Evolutionary conservation across 30 jellyfish, hydroid and myxozoan species (phyloP), one percentile per base, ranked within the genome.

Genomic region (Cassiopea xamachana): DNA sequence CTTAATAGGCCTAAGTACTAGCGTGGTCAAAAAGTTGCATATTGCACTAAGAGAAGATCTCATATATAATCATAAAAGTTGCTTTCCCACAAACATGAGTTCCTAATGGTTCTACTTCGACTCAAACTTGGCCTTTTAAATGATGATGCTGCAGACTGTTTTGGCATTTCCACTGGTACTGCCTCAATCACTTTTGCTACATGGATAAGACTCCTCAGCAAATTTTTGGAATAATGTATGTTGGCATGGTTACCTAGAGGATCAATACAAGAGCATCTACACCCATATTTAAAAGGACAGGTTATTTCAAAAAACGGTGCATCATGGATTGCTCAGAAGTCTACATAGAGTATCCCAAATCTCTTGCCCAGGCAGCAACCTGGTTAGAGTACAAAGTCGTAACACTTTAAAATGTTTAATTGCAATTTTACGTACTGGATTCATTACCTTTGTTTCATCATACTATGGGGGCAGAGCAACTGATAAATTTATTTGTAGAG

Each of bases 61-160:
- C 16, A n/a, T 9, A 46, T 64, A 16, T 17, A 74, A 50, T 69
- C 87, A 78, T n/a, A 9, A 48, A 78, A 78, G 87, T 39, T 27
- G 43, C 75, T 27, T 51, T 78, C 73, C 80, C 55, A 69, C 68
- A 84, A 73, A 46, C 61, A 77, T 44, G 76, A 86, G 82, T 77
- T 86, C 44, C 15, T 86, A 8, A 39, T 73, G 69, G 89, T 61
- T 27, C 39, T 86, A 1, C 39, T 86, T 64, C 84, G 91, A 67
- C 90, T 86, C 59, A 48, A 91, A 51, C 94, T 86, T 75, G 94
- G 89, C 27, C 50, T 86, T 7, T 39, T 86, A 47, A 74, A 74
- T 86, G 91, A 86, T 73, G 91, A 74, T 51, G 71, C 47, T 2
- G 89, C 94, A 47, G 89, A 86, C 44, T 43, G 94, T 19, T 86